Conservation (phyloP, 2,888 invertebrate species). For the Cephus rjabovi region DNA sequence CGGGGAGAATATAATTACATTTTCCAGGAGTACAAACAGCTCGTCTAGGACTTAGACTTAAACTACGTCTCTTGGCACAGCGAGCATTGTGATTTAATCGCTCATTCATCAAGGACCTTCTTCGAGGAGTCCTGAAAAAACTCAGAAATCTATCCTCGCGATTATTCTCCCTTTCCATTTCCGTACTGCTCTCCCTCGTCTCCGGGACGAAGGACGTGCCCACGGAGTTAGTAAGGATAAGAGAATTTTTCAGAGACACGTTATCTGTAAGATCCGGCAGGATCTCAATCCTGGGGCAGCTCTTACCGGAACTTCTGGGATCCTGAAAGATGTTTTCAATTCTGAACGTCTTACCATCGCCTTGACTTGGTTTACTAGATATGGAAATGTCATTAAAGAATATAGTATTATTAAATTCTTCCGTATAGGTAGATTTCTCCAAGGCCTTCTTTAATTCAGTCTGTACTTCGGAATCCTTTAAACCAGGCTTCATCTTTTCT, state of each 20-base stretch:
- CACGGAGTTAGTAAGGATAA: slow-evolving; percentile 48
- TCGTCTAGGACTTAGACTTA: slow-evolving; percentile 17
- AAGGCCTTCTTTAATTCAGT: slow-evolving; percentile 37
- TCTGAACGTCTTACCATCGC: slow-evolving; percentile 49
- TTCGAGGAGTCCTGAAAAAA: neutral
- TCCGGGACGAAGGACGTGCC: slow-evolving; percentile 46
- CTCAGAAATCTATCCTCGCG: neutral
- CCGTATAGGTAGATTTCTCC: slow-evolving; percentile 29
- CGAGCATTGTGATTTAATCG: slow-evolving; percentile 12
- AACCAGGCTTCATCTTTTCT: neutral
- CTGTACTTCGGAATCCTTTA: slow-evolving; percentile 44
- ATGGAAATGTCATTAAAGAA: slow-evolving; percentile 28
- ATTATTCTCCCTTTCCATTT: slow-evolving; percentile 22
- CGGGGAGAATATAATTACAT: neutral
- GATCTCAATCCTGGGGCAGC: slow-evolving; percentile 27
- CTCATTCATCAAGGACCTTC: neutral
- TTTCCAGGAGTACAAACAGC: neutral
- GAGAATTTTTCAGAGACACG: slow-evolving; percentile 34
- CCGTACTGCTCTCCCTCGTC: slow-evolving; percentile 34
- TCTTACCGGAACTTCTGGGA: slow-evolving; percentile 29
- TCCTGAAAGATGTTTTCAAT: slow-evolving; percentile 55
- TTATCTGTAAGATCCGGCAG: slow-evolving; percentile 26
- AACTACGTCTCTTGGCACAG: slow-evolving; percentile 25
- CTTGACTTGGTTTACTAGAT: slow-evolving; percentile 36
- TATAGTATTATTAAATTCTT: slow-evolving; percentile 22